Base-by-base conservation (phyloP, 2,888 invertebrate genomes). In the Scelioninae gen. 2 region DNA sequence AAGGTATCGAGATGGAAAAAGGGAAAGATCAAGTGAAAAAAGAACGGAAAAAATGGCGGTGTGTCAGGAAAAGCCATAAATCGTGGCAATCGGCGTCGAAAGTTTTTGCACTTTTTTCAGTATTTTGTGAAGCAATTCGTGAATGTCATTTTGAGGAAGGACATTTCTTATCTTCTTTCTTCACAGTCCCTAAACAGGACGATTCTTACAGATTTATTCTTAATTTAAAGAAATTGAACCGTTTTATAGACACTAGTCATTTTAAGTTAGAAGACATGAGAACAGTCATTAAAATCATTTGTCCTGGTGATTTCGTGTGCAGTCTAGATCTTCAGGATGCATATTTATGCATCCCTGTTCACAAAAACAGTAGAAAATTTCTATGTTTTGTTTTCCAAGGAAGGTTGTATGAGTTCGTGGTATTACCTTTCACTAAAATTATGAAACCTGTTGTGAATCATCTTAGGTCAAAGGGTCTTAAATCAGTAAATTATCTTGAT, bases 301-400 rank as follows among this genome's bases (percentile, higher is more conserved):
- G 22, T n/a, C 39, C 22, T 0, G 22, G 39, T 13, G 39, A 53
- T 53, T 53, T 19, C 9, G 13, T 53, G 39, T 53, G 53, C 19
- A 39, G 11, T 1, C 6, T 53, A 22, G 53, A 53, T 18, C 3
- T 41, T 18, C 37, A 50, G n/a, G 53, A 53, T 22, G 35, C 35
- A 7, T 53, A 53, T n/a, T 13, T 53, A 22, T 53, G 53, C 9
- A 37, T 35, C 2, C 53, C 53, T 11, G 22, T 53, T 53, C 33
- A 22, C n/a, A 39, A 39, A 2, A 9, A 11, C 1, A 2, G 9
- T 15, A 37, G 25, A 39, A 53, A 53, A 11, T 53, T 53, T 39
- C 15, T 53, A 25, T 13, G 39, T 19, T 39, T 53, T 25, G 2
- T 25, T 15, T 53, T 53, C 7, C 5, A 53, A 15, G 25, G 13